Evolutionary conservation across 1,140 invertebrate genomes (phyloP), one percentile per base, ranked within the genome.

Genomic region (Dendrolimus punctatus): DNA sequence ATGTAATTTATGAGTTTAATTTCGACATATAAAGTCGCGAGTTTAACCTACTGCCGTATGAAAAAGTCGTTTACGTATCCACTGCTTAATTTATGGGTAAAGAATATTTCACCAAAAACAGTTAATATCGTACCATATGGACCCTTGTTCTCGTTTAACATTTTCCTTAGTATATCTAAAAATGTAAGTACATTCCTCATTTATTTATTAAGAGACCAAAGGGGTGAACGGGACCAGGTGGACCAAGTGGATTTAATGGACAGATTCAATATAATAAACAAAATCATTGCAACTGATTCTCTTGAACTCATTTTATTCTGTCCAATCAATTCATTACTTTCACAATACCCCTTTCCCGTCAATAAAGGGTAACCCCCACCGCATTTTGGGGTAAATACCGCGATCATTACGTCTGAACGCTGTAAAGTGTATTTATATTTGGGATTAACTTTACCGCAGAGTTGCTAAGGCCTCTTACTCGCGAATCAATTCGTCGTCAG

Each of bases 1-100:
- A 55, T 40, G 71, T 76, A 76, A 84, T 84, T 84, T 84, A 84
- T 81, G 78, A 51, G 66, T 81, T 81, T 81, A 77, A 84, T 84
- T 81, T 80, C 64, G 68, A 71, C 60, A 69, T 69, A 73, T 75
- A 78, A 76, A 78, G 72, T 78, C 64, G 57, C 64, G 64, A 74
- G 57, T 72, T 69, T 68, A 77, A 77, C 76, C 69, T 64, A 73
- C 62, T 73, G 70, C 60, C 64, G 65, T 71, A 74, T 72, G 69
- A 74, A 81, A 80, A 81, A 80, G 66, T 71, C 75, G 63, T 73
- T 75, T 71, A 62, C 64, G 55, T 70, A 68, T 74, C 59, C 68
- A 57, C 56, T 61, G 48, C 60, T 73, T 71, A 80, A 81, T 80
- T 84, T 84, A 84, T 84, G 64, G 69, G 61, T 64, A 75, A 71